Conservation (phyloP, 2,797 vertebrate species). For the Streptopelia turtur region DNA sequence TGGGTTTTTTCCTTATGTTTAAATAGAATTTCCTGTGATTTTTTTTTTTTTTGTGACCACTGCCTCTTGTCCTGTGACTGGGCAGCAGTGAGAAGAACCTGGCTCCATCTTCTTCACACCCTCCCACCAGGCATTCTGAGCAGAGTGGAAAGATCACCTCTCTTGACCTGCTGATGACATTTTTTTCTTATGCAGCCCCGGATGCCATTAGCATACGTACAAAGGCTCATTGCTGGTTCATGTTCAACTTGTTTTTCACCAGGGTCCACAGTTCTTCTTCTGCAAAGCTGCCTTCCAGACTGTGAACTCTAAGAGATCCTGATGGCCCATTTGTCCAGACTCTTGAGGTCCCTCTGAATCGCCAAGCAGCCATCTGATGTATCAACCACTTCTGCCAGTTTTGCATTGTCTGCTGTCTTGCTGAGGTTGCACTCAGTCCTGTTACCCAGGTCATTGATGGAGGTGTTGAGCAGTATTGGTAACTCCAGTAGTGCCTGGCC, state of each 20-base stretch:
- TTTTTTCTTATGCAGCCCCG: not conserved
- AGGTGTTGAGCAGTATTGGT: not conserved
- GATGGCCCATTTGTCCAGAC: not conserved
- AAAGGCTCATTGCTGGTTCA: not conserved
- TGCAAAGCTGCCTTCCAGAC: not conserved
- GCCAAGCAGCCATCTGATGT: not conserved
- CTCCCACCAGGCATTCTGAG: not conserved
- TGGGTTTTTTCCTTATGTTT: not conserved
- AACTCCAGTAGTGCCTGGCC: fast-evolving
- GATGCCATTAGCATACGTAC: not conserved
- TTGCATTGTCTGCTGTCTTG: not conserved
- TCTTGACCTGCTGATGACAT: not conserved
- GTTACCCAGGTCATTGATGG: not conserved
- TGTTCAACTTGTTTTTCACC: not conserved
- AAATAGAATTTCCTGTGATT: not conserved
- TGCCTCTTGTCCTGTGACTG: not conserved
- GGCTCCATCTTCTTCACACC: not conserved
- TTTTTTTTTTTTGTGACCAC: not conserved
- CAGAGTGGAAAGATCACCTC: not conserved
- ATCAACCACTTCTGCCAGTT: not conserved
- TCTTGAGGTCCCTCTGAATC: not conserved
- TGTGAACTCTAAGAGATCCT: not conserved
- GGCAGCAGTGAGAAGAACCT: not conserved
- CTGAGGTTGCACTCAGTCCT: not conserved
- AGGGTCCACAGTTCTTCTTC: fast-evolving